phyloP scores from a whole-genome alignment of 2,888 invertebrate genomes.

The Limnephilus marmoratus region DNA sequence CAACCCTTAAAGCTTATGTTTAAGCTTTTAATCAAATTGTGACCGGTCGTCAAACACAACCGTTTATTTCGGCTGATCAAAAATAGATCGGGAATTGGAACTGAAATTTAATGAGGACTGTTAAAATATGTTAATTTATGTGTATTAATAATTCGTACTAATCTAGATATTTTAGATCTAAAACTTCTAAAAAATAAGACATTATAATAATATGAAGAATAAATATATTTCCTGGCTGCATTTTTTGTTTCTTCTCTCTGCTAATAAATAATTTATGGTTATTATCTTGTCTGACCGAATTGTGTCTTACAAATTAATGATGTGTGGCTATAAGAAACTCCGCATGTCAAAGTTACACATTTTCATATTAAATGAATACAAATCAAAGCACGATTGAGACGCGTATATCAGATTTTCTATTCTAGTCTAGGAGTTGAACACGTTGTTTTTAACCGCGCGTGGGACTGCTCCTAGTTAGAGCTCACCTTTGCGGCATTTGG shows the following conservation, averaged over 20 bases:
- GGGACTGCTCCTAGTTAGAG: conserved; percentile 14
- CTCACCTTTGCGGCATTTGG: conserved; percentile 52
- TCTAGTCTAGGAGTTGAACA: background rate
- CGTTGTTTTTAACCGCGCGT: conserved; percentile 8
- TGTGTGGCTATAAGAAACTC: background rate
- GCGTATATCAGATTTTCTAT: background rate
- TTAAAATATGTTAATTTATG: too few relatives aligned
- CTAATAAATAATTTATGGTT: background rate
- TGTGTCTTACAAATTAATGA: background rate
- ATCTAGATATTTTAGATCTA: background rate
- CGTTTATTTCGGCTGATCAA: background rate
- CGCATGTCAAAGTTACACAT: conserved; percentile 15
- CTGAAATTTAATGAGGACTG: too few relatives aligned
- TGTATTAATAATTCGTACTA: background rate
- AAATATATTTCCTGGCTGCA: background rate
- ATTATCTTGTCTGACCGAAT: background rate
- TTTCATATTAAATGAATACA: background rate
- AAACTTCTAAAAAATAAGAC: background rate
- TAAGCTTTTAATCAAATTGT: background rate
- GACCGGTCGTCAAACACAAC: background rate
- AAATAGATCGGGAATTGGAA: too few relatives aligned
- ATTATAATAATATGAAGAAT: background rate
- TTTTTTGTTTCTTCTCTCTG: background rate
- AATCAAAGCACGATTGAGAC: background rate
- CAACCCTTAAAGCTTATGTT: too few relatives aligned